Evolutionary conservation across 2,888 invertebrate species (phyloP).

Genomic region (Alviniconcha strummeri): DNA sequence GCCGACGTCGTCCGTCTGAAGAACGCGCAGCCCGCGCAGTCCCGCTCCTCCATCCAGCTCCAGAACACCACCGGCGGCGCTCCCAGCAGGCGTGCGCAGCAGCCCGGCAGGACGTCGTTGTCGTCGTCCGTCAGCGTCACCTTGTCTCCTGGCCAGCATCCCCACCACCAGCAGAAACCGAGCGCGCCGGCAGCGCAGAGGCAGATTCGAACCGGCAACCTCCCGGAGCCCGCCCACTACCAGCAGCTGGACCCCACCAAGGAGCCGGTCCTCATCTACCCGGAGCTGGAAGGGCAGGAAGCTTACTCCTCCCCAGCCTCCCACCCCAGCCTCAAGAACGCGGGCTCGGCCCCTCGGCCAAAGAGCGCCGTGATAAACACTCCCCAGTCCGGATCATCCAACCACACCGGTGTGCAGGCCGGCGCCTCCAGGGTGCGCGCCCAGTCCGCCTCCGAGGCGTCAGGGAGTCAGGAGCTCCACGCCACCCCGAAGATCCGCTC

Average conservation of each 20-base stretch:
- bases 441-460: neutral
- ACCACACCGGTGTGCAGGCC: neutral
- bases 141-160: neutral
- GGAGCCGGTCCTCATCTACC: conserved; percentile 38
- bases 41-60: conserved; percentile 3
- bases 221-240: conserved; percentile 33
- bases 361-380: neutral
- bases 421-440: conserved; percentile 4
- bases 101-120: neutral
- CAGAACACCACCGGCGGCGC: neutral
- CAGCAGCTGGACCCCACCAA: conserved; percentile 35
- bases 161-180: neutral
- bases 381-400: neutral
- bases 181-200: neutral
- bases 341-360: neutral
- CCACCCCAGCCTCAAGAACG: neutral
- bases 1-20: neutral
- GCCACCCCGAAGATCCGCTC: conserved; percentile 51
- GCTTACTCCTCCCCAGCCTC: neutral
- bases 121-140: neutral
- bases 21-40: neutral
- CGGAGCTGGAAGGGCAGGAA: neutral
- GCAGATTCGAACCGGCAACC: conserved; percentile 1
- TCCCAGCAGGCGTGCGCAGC: too few relatives aligned
- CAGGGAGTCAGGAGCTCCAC: neutral